These are phyloP conservation scores for Megalonaias nervosa DNA, from an alignment of 1,140 invertebrate genomes.

Conservation along the genomic window DNA sequence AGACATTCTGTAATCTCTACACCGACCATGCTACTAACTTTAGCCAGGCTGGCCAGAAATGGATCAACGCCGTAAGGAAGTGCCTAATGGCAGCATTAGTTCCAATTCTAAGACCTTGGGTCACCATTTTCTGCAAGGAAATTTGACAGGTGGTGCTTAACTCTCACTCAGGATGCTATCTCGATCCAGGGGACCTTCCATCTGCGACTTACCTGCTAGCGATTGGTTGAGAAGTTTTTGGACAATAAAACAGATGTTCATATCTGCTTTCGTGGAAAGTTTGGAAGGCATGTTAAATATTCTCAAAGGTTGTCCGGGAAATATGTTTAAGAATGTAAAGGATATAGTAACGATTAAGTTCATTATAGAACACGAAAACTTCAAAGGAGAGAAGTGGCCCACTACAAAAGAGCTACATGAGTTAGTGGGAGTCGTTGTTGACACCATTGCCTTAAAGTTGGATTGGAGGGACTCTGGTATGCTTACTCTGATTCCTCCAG, in stretches of 20 bases:
- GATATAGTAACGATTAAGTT: background rate
- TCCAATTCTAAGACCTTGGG: conserved; percentile 9
- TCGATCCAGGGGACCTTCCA: conserved; percentile 2
- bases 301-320: background rate
- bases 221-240: conserved; percentile 6
- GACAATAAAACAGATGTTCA: conserved; percentile 7
- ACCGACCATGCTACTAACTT: conserved; percentile 1
- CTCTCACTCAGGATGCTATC: conserved; percentile 9
- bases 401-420: too few relatives aligned
- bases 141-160: conserved; percentile 9
- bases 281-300: background rate
- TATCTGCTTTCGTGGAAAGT: background rate
- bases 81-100: conserved; percentile 13
- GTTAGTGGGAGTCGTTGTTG: background rate
- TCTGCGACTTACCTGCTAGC: conserved; percentile 9
- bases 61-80: too few relatives aligned
- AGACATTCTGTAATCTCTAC: conserved; percentile 22
- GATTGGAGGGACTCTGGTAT: too few relatives aligned
- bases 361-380: background rate
- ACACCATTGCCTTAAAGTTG: background rate
- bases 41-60: conserved; percentile 9
- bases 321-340: too few relatives aligned
- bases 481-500: background rate
- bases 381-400: background rate
- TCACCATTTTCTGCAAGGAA: background rate